Evolutionary conservation across 2,797 vertebrate species (phyloP).

Genomic region (Poecilia wingei): DNA sequence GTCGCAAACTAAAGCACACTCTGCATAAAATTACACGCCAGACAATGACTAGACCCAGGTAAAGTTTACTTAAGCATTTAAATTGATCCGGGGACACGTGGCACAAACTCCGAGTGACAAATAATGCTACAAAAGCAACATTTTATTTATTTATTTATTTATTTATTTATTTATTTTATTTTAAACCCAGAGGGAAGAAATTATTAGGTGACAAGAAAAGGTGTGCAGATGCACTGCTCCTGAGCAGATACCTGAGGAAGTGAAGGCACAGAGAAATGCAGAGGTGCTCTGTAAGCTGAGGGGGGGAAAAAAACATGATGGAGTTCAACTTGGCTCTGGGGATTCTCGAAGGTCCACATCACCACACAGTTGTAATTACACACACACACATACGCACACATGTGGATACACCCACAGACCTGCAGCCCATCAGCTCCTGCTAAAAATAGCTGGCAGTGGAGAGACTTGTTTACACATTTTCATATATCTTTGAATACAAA

Average conservation of each 20-base stretch:
- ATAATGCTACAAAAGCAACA: conserved; percentile 28
- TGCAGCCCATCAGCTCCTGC: conserved; percentile 32
- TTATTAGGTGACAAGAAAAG: conserved; percentile 21
- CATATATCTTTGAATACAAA: conserved; percentile 30
- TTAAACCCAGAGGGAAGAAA: conserved; percentile 36
- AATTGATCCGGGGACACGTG: conserved; percentile 40
- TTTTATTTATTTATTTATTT: neutral
- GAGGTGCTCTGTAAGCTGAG: conserved; percentile 49
- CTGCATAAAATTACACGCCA: conserved; percentile 37
- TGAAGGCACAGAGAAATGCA: conserved; percentile 40
- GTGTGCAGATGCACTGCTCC: conserved; percentile 15
- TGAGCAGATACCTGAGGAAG: conserved; percentile 31
- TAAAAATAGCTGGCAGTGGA: conserved; percentile 40
- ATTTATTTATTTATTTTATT: neutral
- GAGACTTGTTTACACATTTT: conserved; percentile 27
- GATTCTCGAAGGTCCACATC: conserved; percentile 56
- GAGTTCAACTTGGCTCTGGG: conserved; percentile 53
- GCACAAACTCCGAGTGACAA: conserved; percentile 35
- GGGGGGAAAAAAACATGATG: conserved; percentile 39
- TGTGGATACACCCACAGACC: conserved; percentile 11
- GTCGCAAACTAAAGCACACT: conserved; percentile 27
- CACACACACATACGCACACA: conserved; percentile 15
- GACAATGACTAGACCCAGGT: conserved; percentile 25
- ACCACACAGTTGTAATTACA: conserved; percentile 43
- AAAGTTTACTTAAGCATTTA: conserved; percentile 36